A percentile compares a stretch with the other conserved stretches of the same genome.
Evolutionary conservation across 2,888 invertebrate species (phyloP).

Genomic region (Brachypalpus laphriformis): DNA sequence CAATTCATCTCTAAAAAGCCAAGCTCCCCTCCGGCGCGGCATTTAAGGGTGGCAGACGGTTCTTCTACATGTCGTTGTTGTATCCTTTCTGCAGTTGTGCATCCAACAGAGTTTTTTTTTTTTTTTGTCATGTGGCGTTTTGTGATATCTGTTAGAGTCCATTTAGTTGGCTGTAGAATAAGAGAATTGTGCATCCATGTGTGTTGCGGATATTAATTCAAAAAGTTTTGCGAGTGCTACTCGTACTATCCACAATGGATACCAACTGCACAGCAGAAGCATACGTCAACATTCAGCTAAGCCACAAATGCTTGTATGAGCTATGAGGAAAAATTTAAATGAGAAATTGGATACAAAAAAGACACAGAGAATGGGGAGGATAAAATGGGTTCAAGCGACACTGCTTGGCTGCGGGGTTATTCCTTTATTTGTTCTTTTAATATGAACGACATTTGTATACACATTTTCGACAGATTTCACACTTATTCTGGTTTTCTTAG

Average conservation of each 20-base stretch:
- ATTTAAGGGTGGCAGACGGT: conserved; percentile 58
- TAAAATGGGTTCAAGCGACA: conserved; percentile 56
- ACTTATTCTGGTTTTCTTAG: not conserved
- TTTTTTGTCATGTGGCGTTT: conserved; percentile 31
- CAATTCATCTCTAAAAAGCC: conserved; percentile 57
- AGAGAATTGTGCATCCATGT: conserved; percentile 46
- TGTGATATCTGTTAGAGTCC: conserved; percentile 20
- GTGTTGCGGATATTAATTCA: conserved; percentile 59
- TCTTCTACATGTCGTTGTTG: conserved; percentile 12
- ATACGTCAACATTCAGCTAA: conserved; percentile 46
- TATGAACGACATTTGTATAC: conserved; percentile 32
- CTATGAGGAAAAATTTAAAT: conserved; percentile 11
- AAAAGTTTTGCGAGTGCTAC: conserved; percentile 40
- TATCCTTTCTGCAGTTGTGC: conserved; percentile 35
- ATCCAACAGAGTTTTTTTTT: conserved; percentile 9
- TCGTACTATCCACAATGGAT: conserved; percentile 2
- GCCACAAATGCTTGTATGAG: not conserved
- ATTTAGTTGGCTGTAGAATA: conserved; percentile 24
- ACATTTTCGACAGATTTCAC: conserved; percentile 11
- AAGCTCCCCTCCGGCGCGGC: conserved; percentile 15
- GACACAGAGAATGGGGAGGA: conserved; percentile 23
- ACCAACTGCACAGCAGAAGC: not conserved
- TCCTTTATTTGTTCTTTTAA: conserved; percentile 43
- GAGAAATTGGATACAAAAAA: conserved; percentile 43
- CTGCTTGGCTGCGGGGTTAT: conserved; percentile 25